A percentile compares a stretch with the other conserved stretches of the same genome.
Evolutionary conservation across 2,113 vertebrate genomes (phyloP).

Genomic region (Anthoscopus minutus): DNA sequence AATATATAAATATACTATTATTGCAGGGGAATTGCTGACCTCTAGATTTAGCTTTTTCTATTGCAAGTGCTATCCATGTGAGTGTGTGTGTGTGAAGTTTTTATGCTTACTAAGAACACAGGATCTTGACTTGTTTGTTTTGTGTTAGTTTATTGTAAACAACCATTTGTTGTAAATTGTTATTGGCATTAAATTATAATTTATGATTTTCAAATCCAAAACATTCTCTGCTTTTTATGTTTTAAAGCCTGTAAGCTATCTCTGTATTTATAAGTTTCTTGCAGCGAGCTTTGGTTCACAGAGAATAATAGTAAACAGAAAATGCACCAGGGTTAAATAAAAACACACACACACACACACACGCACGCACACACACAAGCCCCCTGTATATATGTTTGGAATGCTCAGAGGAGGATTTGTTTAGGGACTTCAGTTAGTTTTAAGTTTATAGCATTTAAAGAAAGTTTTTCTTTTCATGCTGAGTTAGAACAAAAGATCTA

Average conservation of each 20-base stretch:
- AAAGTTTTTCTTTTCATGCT: conserved; percentile 82
- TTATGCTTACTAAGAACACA: conserved; percentile 87
- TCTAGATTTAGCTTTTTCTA: conserved; percentile 92
- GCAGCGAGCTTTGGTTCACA: conserved; percentile 59
- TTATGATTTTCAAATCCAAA: conserved; percentile 97
- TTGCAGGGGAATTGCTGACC: conserved; percentile 90
- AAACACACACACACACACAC: conserved; percentile 39
- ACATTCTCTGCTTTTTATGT: conserved; percentile 83
- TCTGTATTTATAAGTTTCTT: conserved; percentile 63
- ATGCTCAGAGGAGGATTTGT: conserved; percentile 73
- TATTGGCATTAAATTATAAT: conserved; percentile 99
- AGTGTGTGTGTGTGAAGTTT: conserved; percentile 96
- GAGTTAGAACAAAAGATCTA: conserved; percentile 83
- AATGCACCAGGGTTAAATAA: conserved; percentile 66
- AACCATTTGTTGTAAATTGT: conserved; percentile 99
- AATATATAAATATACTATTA: conserved; percentile 83
- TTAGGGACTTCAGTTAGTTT: conserved; percentile 77
- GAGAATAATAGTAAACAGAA: conserved; percentile 63
- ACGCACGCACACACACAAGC: background rate
- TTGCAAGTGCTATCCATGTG: conserved; percentile 95
- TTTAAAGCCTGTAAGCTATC: conserved; percentile 56
- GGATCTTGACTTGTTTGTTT: conserved; percentile 90
- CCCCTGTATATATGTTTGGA: conserved; percentile 64
- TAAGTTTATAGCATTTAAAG: conserved; percentile 79
- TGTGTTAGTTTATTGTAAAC: conserved; percentile 99